These are phyloP conservation scores for Eueremaeus valkanovi DNA, from an alignment of 2,888 invertebrate genomes.

Conservation along the genomic window DNA sequence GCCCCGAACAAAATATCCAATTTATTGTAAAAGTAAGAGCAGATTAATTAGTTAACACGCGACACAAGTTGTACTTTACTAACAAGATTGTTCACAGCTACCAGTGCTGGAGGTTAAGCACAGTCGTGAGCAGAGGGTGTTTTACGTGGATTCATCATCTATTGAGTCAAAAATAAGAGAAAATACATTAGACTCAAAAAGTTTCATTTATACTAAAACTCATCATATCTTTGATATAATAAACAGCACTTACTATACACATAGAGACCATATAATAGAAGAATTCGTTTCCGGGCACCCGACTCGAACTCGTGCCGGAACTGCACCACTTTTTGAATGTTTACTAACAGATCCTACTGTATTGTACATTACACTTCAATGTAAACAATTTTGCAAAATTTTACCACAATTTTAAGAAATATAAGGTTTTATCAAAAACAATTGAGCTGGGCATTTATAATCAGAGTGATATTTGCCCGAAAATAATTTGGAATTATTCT, in stretches of 20 bases:
- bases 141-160: constrained; percentile 7
- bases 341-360: too few species aligned
- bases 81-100: constrained; percentile 11
- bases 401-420: too few species aligned
- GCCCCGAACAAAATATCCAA: neutral
- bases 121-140: constrained; percentile 24
- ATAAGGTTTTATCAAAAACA: too few species aligned
- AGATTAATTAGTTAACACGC: constrained; percentile 27
- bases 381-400: too few species aligned
- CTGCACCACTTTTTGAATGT: too few species aligned
- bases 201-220: constrained; percentile 18
- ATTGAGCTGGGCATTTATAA: too few species aligned
- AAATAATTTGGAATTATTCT: too few species aligned
- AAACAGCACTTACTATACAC: neutral
- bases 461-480: too few species aligned
- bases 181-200: constrained; percentile 21
- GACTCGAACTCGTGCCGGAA: too few species aligned
- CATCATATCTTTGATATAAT: constrained; percentile 10
- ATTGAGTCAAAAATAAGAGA: neutral
- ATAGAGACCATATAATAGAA: neutral
- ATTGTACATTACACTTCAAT: too few species aligned
- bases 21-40: constrained; percentile 12
- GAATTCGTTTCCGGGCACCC: too few species aligned
- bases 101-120: neutral
- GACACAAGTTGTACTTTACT: neutral